phyloP scores from a whole-genome alignment of 2,113 vertebrate species.

The Lichenostomus cassidix region DNA sequence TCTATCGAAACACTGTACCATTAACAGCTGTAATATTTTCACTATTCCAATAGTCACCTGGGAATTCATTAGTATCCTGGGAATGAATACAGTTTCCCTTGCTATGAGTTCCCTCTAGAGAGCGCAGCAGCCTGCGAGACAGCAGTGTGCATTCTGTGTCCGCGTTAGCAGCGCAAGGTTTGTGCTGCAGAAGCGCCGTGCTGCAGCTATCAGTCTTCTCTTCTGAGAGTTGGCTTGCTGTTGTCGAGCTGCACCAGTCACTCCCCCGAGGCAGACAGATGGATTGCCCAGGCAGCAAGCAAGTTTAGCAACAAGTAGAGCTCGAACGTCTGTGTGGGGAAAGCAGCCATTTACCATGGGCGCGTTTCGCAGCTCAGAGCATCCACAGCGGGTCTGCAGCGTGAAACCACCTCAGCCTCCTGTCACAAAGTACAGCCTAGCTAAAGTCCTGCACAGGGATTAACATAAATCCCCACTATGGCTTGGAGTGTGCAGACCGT shows the following conservation, averaged over 20 bases:
- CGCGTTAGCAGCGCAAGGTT: not conserved
- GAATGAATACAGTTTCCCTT: not conserved
- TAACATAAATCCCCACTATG: not conserved
- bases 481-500: not conserved
- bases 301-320: conserved; percentile 22
- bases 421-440: not conserved
- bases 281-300: not conserved
- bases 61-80: not conserved
- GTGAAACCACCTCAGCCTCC: rapidly evolving
- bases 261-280: not conserved
- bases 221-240: not conserved
- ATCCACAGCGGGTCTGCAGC: not conserved
- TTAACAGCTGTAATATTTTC: not conserved
- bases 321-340: not conserved
- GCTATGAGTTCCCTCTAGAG: conserved; percentile 31
- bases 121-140: conserved; percentile 32
- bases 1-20: not conserved
- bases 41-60: not conserved
- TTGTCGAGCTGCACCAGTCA: not conserved
- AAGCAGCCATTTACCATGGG: not conserved
- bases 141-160: not conserved
- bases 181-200: not conserved
- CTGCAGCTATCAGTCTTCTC: not conserved
- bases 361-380: not conserved
- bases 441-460: not conserved